Conservation (phyloP, 1,140 invertebrate genomes). For the Aphelenchoides besseyi region DNA sequence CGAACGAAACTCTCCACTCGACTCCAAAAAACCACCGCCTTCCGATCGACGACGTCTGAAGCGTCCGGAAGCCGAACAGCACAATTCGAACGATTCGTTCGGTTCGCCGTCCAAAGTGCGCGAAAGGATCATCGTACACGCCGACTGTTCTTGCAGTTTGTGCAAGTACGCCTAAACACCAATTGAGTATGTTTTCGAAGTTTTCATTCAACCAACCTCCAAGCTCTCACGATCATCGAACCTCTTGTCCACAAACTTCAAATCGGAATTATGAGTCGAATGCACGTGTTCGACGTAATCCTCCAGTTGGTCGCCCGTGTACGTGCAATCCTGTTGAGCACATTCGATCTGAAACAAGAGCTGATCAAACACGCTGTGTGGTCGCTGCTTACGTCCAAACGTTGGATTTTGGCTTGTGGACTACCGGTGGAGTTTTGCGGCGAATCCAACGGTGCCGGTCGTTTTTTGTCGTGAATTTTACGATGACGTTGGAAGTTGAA, state of each 20-base stretch:
- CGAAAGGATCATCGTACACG: slow-evolving; percentile 5
- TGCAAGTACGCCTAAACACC: not conserved
- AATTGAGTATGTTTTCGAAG: not conserved
- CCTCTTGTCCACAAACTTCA: slow-evolving; percentile 6
- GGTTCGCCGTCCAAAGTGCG: slow-evolving; percentile 4
- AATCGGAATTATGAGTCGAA: not conserved
- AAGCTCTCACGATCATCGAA: slow-evolving; percentile 1
- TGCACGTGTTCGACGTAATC: slow-evolving; percentile 21
- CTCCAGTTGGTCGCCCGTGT: slow-evolving; percentile 9
- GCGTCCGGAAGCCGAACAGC: slow-evolving; percentile 7
- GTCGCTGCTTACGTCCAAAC: slow-evolving; percentile 4
- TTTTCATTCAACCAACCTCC: not conserved
- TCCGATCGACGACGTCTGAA: not conserved
- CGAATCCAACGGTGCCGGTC: not conserved
- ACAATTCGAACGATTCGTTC: slow-evolving; percentile 13
- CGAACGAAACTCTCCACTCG: not conserved
- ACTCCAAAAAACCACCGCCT: not conserved
- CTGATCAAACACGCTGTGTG: not conserved
- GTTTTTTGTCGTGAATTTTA: slow-evolving; percentile 22
- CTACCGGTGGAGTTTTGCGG: not conserved
- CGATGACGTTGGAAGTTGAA: slow-evolving; percentile 23
- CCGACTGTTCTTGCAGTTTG: not conserved
- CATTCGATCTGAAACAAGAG: slow-evolving; percentile 19
- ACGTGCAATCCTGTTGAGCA: slow-evolving; percentile 1
- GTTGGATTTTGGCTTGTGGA: slow-evolving; percentile 18